A percentile compares a stretch with the other conserved stretches of the same genome.
Evolutionary conservation across 2,113 vertebrate genomes (phyloP).

Genomic region (Sterna hirundo): DNA sequence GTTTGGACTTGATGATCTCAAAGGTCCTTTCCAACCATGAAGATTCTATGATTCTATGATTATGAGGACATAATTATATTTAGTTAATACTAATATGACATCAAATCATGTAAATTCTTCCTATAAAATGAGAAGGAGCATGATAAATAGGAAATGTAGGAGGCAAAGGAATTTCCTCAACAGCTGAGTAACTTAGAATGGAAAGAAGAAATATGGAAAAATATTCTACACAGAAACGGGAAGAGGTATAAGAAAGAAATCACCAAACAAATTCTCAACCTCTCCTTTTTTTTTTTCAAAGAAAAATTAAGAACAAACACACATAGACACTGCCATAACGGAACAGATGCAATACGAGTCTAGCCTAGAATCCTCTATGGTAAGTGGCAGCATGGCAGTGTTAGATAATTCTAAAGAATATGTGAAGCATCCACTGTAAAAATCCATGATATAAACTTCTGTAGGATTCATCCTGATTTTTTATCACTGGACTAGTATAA

Average conservation of each 20-base stretch:
- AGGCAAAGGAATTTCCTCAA: background rate
- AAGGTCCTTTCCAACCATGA: too few species aligned
- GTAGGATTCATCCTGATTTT: background rate
- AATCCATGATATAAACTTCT: background rate
- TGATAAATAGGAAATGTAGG: background rate
- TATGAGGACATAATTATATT: background rate
- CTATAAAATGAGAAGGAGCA: background rate
- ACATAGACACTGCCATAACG: background rate
- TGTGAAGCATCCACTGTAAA: background rate
- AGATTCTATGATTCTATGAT: too few species aligned
- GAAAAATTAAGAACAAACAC: background rate
- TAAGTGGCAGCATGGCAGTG: background rate
- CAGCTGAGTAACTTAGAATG: background rate
- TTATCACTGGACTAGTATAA: background rate
- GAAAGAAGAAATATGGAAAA: background rate
- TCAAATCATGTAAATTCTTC: background rate
- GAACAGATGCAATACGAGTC: background rate
- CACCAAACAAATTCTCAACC: background rate
- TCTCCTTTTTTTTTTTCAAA: background rate
- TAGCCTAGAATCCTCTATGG: background rate
- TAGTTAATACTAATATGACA: background rate
- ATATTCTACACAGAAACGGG: background rate
- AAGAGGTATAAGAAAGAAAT: background rate
- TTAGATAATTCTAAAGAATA: background rate
- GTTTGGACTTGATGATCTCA: too few species aligned